Evolutionary conservation across 2,797 vertebrate species (phyloP).

Genomic region (Danio albolineatus): DNA sequence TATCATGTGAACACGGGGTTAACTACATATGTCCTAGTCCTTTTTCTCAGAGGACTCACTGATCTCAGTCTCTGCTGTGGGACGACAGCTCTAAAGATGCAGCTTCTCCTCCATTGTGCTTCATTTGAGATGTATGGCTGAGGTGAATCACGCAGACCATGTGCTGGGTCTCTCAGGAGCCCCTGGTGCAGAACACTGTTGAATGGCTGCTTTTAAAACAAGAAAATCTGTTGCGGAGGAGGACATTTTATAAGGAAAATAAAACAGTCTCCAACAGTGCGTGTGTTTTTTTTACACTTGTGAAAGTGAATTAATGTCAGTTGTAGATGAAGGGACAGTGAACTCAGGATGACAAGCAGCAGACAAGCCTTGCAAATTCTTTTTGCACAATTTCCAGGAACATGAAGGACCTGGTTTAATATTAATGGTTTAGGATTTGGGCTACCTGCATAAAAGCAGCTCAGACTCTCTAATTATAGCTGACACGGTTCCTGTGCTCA

Average conservation of each 20-base stretch:
- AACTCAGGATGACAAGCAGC: constrained; percentile 54
- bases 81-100: constrained; percentile 41
- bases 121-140: constrained; percentile 40
- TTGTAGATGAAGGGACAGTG: constrained; percentile 46
- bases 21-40: constrained; percentile 18
- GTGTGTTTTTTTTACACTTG: constrained; percentile 54
- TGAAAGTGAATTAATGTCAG: constrained; percentile 46
- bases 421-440: constrained; percentile 51
- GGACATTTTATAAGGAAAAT: constrained; percentile 4
- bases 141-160: constrained; percentile 38
- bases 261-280: constrained; percentile 3
- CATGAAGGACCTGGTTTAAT: constrained; percentile 47
- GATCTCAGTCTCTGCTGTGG: constrained; percentile 42
- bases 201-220: constrained; percentile 26
- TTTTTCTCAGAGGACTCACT: constrained; percentile 36
- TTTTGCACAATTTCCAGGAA: constrained; percentile 41
- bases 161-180: constrained; percentile 30
- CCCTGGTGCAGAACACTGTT: constrained; percentile 25
- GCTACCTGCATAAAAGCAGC: constrained; percentile 52
- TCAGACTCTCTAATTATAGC: constrained; percentile 48
- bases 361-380: constrained; percentile 57
- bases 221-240: constrained; percentile 13
- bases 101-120: constrained; percentile 17
- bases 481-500: constrained; percentile 10
- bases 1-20: constrained; percentile 29